A percentile compares a stretch with the other conserved stretches of the same genome.
Evolutionary conservation across 2,888 invertebrate species (phyloP).

Genomic region (Nomada goodeniana): DNA sequence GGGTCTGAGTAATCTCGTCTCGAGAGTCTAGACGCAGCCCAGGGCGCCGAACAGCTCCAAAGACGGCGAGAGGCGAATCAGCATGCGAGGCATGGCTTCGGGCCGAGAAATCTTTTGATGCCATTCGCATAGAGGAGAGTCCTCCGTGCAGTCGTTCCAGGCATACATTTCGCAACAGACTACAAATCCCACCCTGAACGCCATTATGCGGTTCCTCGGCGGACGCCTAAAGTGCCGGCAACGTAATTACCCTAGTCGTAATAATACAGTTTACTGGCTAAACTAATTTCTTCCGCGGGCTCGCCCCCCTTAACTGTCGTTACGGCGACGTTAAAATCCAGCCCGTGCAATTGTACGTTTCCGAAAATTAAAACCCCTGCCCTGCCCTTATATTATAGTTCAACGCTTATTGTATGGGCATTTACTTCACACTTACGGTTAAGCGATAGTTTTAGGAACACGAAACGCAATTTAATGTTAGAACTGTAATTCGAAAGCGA

Average conservation of each 20-base stretch:
- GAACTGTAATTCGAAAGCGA: neutral
- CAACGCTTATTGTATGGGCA: neutral
- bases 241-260: conserved; percentile 46
- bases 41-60: conserved; percentile 55
- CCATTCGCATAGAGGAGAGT: conserved; percentile 32
- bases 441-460: neutral
- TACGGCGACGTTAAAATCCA: neutral
- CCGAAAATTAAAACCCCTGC: neutral
- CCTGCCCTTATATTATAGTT: neutral
- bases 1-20: conserved; percentile 61
- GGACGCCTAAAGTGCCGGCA: conserved; percentile 36
- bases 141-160: conserved; percentile 37
- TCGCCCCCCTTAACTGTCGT: neutral
- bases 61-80: conserved; percentile 55
- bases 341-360: neutral
- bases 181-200: conserved; percentile 43
- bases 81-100: conserved; percentile 60
- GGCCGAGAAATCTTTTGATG: conserved; percentile 53
- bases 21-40: conserved; percentile 61
- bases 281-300: conserved; percentile 20
- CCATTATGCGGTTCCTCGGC: conserved; percentile 37
- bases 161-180: conserved; percentile 38
- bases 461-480: neutral
- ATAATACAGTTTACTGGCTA: conserved; percentile 43
- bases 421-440: neutral